A percentile compares a stretch with the other conserved stretches of the same genome.
phyloP scores from a whole-genome alignment of 1,140 invertebrate species.

The Polyergus mexicanus region DNA sequence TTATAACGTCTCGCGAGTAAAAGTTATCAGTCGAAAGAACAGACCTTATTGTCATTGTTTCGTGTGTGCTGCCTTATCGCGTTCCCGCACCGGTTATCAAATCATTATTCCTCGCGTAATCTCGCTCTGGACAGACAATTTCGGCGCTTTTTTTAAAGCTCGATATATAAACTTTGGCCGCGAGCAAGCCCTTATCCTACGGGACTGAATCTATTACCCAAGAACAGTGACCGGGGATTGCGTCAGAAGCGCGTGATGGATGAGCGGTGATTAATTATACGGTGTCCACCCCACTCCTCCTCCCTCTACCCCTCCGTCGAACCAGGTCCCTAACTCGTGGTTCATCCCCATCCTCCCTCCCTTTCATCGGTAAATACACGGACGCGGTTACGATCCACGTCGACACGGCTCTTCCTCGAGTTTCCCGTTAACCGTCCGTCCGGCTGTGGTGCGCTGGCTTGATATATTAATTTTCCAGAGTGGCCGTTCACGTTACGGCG shows the following conservation, averaged over 20 bases:
- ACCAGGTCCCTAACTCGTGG: conserved; percentile 47
- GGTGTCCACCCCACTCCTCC: conserved; percentile 71
- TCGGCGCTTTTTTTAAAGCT: conserved; percentile 50
- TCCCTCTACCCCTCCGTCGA: not conserved
- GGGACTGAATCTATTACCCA: conserved; percentile 77
- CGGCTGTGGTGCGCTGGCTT: conserved; percentile 38
- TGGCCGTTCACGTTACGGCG: conserved; percentile 55
- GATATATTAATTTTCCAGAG: conserved; percentile 81
- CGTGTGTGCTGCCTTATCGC: conserved; percentile 4
- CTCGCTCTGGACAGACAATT: conserved; percentile 29
- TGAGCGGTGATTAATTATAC: conserved; percentile 84
- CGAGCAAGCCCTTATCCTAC: conserved; percentile 27
- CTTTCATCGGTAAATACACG: conserved; percentile 70
- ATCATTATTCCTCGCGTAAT: conserved; percentile 45
- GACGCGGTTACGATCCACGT: conserved; percentile 60
- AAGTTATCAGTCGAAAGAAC: not conserved
- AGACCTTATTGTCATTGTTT: conserved; percentile 1
- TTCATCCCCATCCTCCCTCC: conserved; percentile 16
- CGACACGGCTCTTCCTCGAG: conserved; percentile 55
- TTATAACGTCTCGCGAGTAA: not conserved
- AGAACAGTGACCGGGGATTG: conserved; percentile 74
- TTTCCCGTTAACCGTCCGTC: conserved; percentile 44
- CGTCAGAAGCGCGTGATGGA: conserved; percentile 80
- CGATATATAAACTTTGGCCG: conserved; percentile 30
- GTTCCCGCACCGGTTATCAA: conserved; percentile 15